Percentiles rank a stretch among this genome's conserved stretches.
Evolutionary conservation across 2,797 vertebrate species (phyloP).

Genomic region (Myotis planiceps): DNA sequence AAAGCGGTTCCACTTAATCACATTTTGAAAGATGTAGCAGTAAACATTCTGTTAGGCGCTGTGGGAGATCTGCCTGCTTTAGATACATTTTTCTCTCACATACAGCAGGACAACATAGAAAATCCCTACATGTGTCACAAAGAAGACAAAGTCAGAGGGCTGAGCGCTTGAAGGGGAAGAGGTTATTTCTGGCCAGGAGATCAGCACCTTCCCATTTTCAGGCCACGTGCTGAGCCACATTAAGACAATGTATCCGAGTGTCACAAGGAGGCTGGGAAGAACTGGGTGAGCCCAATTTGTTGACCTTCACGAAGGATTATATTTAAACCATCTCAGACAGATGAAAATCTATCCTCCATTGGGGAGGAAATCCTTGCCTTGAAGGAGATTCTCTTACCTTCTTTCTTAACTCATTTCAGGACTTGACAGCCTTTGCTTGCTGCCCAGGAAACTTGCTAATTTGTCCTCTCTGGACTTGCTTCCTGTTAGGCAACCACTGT

Average conservation of each 20-base stretch:
- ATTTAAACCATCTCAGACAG: conserved; percentile 61
- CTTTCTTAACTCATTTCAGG: conserved; percentile 61
- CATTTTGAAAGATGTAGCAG: not conserved
- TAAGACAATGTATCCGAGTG: conserved; percentile 33
- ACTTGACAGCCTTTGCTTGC: conserved; percentile 41
- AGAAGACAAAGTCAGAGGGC: not conserved
- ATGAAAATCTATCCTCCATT: conserved; percentile 36
- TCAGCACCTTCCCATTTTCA: conserved; percentile 38
- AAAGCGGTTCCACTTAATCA: not conserved
- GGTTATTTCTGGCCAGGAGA: conserved; percentile 31
- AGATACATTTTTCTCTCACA: not conserved
- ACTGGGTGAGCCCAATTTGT: conserved; percentile 43
- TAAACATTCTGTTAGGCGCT: not conserved
- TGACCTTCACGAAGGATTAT: conserved; percentile 73
- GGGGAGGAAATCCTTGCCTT: conserved; percentile 43
- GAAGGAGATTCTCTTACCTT: conserved; percentile 57
- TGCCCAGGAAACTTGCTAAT: not conserved
- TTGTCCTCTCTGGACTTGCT: not conserved
- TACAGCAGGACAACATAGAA: not conserved
- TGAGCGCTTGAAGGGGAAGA: conserved; percentile 24
- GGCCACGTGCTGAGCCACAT: conserved; percentile 8
- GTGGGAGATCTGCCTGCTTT: not conserved
- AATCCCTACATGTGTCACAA: not conserved
- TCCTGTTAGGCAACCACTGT: not conserved
- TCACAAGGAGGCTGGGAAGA: conserved; percentile 9